These are phyloP conservation scores for Amiota mariae DNA, from an alignment of 2,888 invertebrate species.

Conservation along the genomic window DNA sequence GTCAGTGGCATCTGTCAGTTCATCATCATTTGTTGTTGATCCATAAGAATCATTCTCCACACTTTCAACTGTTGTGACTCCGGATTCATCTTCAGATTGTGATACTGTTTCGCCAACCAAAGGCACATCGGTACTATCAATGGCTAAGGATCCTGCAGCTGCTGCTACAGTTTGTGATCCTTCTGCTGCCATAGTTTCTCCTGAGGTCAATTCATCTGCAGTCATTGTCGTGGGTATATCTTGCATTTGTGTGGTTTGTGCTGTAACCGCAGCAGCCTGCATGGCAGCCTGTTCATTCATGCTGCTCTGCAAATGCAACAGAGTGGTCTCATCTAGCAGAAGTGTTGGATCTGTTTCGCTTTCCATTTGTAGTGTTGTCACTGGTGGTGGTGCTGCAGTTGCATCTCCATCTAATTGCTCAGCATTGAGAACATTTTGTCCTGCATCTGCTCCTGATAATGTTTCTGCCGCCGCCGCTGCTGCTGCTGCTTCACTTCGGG, in stretches of 20 bases:
- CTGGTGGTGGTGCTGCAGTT: conserved; percentile 45
- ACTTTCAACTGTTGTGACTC: neutral
- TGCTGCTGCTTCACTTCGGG: conserved; percentile 31
- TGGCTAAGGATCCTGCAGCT: neutral
- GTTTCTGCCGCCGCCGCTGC: conserved; percentile 30
- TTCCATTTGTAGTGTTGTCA: conserved; percentile 46
- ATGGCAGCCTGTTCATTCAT: conserved; percentile 68
- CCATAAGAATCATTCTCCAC: conserved; percentile 36
- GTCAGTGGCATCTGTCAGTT: conserved; percentile 65
- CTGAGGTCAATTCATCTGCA: conserved; percentile 20
- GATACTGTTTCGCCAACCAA: conserved; percentile 34
- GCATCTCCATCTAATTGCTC: conserved; percentile 50
- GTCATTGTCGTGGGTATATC: conserved; percentile 57
- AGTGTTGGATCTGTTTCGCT: conserved; percentile 67
- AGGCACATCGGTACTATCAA: conserved; percentile 34
- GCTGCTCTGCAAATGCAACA: conserved; percentile 64
- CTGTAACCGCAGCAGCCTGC: conserved; percentile 57
- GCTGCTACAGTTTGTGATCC: conserved; percentile 42
- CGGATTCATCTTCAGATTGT: conserved; percentile 21
- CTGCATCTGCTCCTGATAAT: conserved; percentile 30
- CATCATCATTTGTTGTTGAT: conserved; percentile 50
- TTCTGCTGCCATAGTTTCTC: conserved; percentile 29
- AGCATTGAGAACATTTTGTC: neutral
- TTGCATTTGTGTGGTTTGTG: conserved; percentile 55
- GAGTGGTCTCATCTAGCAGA: conserved; percentile 65